These are phyloP conservation scores for Vicugna pacos DNA, from an alignment of 2,113 vertebrate genomes.

Conservation along the genomic window DNA sequence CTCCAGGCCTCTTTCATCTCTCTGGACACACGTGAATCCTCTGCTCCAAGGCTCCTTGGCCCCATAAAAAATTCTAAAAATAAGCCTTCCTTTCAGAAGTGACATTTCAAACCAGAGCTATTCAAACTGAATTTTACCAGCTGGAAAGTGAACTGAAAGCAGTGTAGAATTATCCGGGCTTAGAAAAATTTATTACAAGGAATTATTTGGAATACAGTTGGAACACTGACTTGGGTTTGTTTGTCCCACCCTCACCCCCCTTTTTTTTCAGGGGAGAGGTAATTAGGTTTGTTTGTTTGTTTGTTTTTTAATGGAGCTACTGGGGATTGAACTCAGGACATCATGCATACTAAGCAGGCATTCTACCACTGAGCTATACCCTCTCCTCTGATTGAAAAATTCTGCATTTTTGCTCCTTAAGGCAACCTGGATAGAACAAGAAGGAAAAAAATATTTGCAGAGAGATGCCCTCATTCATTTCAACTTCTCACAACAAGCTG, in stretches of 20 bases:
- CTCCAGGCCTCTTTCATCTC: background rate
- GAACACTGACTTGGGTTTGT: background rate
- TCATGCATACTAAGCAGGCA: no score
- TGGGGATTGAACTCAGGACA: no score
- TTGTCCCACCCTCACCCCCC: background rate
- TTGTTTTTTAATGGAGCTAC: no score
- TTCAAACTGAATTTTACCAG: conserved; percentile 25
- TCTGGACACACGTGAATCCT: background rate
- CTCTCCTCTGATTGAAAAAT: background rate
- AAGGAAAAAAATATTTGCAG: background rate
- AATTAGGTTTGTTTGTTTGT: no score
- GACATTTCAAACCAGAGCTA: conserved; percentile 29
- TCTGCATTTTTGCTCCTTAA: conserved; percentile 41
- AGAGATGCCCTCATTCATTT: conserved; percentile 15
- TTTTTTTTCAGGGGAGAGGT: no score
- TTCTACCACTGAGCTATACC: no score
- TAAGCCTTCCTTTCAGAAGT: conserved; percentile 53
- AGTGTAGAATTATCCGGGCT: background rate
- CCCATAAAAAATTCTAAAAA: conserved; percentile 34
- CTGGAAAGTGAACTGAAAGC: conserved; percentile 25
- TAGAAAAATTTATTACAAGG: background rate
- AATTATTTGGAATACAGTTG: conserved; percentile 15
- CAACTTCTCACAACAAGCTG: background rate
- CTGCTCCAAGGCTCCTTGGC: background rate
- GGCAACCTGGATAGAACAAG: conserved; percentile 22